These are phyloP conservation scores for Picathartes gymnocephalus DNA, from an alignment of 2,113 vertebrate genomes.

Conservation along the genomic window DNA sequence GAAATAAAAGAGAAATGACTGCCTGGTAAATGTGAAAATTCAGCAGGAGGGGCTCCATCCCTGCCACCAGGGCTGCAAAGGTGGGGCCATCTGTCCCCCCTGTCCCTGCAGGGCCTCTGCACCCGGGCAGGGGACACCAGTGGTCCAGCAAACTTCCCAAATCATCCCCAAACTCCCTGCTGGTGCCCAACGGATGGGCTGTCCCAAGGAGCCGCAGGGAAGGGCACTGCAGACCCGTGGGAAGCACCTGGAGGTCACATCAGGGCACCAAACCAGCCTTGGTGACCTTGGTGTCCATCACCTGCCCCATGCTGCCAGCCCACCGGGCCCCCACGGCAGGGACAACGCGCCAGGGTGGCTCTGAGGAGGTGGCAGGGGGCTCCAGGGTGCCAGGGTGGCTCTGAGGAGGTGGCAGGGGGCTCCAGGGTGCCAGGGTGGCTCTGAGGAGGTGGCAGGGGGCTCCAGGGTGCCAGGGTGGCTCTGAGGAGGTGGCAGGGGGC, in stretches of 20 bases:
- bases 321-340: rapidly evolving
- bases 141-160: neutral
- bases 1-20: neutral
- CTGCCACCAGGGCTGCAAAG: rapidly evolving
- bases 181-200: rapidly evolving
- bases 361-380: neutral
- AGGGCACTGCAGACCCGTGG: neutral
- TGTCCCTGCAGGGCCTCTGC: neutral
- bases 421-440: too few relatives aligned
- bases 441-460: neutral
- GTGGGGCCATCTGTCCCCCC: neutral
- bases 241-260: rapidly evolving
- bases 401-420: neutral
- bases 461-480: too few relatives aligned
- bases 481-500: neutral
- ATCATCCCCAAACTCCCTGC: rapidly evolving
- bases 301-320: neutral
- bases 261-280: rapidly evolving
- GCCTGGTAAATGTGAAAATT: rapidly evolving
- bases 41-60: neutral
- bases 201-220: too few relatives aligned
- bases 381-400: too few relatives aligned
- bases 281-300: neutral
- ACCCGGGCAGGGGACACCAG: neutral
- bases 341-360: neutral